These are phyloP conservation scores for Eristalinus aeneus DNA, from an alignment of 2,888 invertebrate genomes.

Conservation along the genomic window DNA sequence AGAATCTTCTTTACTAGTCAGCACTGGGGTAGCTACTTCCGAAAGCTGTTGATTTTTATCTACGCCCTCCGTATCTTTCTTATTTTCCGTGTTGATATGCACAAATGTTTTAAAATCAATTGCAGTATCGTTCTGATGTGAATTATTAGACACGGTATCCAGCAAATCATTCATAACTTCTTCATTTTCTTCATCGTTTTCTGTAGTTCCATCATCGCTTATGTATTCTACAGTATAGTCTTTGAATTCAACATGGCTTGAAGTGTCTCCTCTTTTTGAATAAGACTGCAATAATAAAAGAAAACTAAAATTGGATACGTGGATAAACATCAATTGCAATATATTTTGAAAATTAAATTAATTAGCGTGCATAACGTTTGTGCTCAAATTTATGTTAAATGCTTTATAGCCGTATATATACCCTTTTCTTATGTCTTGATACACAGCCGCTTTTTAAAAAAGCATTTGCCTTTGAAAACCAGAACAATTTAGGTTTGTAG, in stretches of 20 bases:
- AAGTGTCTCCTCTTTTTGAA: conserved; percentile 17
- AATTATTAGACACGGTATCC: not conserved
- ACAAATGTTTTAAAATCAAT: conserved; percentile 39
- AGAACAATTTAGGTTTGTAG: conserved; percentile 76
- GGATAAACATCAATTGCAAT: not conserved
- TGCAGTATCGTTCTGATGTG: not conserved
- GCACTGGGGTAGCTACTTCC: not conserved
- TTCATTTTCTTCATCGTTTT: conserved; percentile 24
- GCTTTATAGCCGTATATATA: no score
- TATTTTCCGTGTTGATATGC: not conserved
- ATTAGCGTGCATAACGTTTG: not conserved
- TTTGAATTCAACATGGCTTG: conserved; percentile 36
- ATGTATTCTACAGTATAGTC: conserved; percentile 56
- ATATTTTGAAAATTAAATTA: not conserved
- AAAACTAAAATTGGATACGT: not conserved
- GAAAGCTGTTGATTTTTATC: not conserved
- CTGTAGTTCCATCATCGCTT: conserved; percentile 36
- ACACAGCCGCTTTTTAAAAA: conserved; percentile 76
- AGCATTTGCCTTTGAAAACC: conserved; percentile 76
- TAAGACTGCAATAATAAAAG: conserved; percentile 18
- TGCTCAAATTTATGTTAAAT: not conserved
- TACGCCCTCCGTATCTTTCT: not conserved
- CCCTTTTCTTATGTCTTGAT: conserved; percentile 64
- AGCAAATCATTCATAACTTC: conserved; percentile 2
- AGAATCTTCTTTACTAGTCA: not conserved